Percentiles rank a stretch among this genome's conserved stretches.
Conservation (phyloP, 2,797 vertebrate species). For the Myioborus melanocephalus region DNA sequence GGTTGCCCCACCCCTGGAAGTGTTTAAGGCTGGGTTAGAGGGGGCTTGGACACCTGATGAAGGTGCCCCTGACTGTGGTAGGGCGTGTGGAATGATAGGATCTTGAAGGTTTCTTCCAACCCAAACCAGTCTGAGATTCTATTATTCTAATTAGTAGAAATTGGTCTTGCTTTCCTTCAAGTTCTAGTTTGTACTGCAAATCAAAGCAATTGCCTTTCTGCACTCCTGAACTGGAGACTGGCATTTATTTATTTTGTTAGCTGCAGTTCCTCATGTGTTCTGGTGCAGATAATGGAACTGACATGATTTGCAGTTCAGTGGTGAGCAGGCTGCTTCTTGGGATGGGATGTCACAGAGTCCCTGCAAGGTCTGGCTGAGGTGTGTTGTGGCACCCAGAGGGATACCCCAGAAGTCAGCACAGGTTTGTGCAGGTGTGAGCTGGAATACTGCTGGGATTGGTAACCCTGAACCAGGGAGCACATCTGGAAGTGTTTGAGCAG, state of each 20-base stretch:
- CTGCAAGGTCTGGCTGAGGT: not conserved
- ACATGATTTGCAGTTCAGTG: not conserved
- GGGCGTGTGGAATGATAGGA: fast-evolving
- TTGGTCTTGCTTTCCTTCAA: not conserved
- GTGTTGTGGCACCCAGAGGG: not conserved
- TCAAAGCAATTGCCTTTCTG: not conserved
- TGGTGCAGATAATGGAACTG: not conserved
- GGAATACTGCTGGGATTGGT: not conserved
- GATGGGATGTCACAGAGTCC: not conserved
- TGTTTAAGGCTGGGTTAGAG: not conserved
- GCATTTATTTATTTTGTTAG: not conserved
- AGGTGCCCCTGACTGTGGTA: not conserved
- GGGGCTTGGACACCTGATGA: not conserved
- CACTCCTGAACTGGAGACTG: not conserved
- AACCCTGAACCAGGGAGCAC: not conserved
- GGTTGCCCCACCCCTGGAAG: not conserved
- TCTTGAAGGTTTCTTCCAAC: not conserved
- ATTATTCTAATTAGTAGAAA: not conserved
- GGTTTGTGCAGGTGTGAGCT: not conserved
- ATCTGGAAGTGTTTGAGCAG: not conserved
- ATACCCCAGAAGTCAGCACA: not conserved
- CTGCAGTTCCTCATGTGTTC: not conserved
- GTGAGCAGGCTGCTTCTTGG: not conserved
- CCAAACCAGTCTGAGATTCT: not conserved
- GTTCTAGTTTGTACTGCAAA: not conserved